phyloP scores from a whole-genome alignment of 2,113 vertebrate genomes.

The Pipa parva region DNA sequence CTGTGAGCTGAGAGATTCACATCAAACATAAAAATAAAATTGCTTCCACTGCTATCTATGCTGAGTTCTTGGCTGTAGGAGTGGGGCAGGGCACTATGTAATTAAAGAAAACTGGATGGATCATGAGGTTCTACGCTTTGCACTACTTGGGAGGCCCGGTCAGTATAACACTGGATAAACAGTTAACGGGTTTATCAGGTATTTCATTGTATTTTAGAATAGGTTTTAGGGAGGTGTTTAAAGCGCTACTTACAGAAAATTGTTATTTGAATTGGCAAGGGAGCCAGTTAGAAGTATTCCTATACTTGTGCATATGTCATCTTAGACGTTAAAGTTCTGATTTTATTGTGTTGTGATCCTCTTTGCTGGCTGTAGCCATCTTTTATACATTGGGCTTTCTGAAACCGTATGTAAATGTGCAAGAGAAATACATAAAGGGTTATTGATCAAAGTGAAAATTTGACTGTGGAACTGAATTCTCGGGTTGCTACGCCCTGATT shows the following conservation, averaged over 20 bases:
- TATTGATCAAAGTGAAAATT: too few species aligned
- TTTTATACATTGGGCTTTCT: too few species aligned
- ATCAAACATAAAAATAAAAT: constrained; percentile 22
- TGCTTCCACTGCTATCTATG: constrained; percentile 28
- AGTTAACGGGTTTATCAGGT: not conserved
- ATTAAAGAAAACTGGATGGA: constrained; percentile 3
- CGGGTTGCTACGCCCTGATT: too few species aligned
- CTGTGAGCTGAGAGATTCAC: constrained; percentile 29
- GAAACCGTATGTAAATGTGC: too few species aligned
- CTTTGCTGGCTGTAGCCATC: too few species aligned
- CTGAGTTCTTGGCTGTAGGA: constrained; percentile 8
- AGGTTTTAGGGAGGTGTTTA: not conserved
- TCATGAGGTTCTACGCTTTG: not conserved
- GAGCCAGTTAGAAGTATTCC: too few species aligned
- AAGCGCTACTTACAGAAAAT: not conserved
- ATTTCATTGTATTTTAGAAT: not conserved
- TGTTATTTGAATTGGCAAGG: too few species aligned
- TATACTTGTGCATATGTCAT: too few species aligned
- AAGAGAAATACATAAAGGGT: too few species aligned
- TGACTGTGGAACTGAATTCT: too few species aligned
- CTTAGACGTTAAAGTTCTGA: too few species aligned
- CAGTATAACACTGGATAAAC: constrained; percentile 6
- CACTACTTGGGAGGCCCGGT: constrained; percentile 22
- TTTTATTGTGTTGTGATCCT: too few species aligned
- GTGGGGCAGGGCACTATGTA: not conserved